These are phyloP conservation scores for Esox niger DNA, from an alignment of 2,113 vertebrate genomes.

Conservation along the genomic window DNA sequence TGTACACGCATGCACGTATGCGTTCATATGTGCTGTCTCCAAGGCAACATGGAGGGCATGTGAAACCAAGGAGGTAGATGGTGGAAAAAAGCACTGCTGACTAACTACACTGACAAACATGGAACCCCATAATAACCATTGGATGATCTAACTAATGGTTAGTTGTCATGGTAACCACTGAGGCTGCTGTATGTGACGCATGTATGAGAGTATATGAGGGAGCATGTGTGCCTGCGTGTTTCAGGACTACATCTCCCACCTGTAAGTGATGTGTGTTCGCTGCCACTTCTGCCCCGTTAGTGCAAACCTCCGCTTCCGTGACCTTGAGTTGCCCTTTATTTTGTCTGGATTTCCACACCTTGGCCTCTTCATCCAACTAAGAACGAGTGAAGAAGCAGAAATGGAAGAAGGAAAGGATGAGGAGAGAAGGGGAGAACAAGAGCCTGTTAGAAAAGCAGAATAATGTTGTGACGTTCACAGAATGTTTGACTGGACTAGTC, in stretches of 20 bases:
- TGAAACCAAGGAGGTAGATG: slow-evolving; percentile 28
- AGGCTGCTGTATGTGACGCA: too few relatives aligned
- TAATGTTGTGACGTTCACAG: not conserved
- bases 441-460: not conserved
- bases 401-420: not conserved
- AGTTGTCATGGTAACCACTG: slow-evolving; percentile 45
- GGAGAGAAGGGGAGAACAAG: not conserved
- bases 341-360: slow-evolving; percentile 94
- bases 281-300: slow-evolving; percentile 98
- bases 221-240: too few relatives aligned
- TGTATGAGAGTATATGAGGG: too few relatives aligned
- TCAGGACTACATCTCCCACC: slow-evolving; percentile 70
- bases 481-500: not conserved
- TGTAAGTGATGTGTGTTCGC: slow-evolving; percentile 98
- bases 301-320: slow-evolving; percentile 88
- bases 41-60: slow-evolving; percentile 57
- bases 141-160: slow-evolving; percentile 9
- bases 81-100: slow-evolving; percentile 33
- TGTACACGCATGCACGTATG: slow-evolving; percentile 24
- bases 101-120: slow-evolving; percentile 18
- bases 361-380: slow-evolving; percentile 97
- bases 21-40: slow-evolving; percentile 45
- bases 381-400: slow-evolving; percentile 41
- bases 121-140: slow-evolving; percentile 16
- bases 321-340: slow-evolving; percentile 77